Conservation (phyloP, 1,140 invertebrate genomes). For the Gryllus bimaculatus region DNA sequence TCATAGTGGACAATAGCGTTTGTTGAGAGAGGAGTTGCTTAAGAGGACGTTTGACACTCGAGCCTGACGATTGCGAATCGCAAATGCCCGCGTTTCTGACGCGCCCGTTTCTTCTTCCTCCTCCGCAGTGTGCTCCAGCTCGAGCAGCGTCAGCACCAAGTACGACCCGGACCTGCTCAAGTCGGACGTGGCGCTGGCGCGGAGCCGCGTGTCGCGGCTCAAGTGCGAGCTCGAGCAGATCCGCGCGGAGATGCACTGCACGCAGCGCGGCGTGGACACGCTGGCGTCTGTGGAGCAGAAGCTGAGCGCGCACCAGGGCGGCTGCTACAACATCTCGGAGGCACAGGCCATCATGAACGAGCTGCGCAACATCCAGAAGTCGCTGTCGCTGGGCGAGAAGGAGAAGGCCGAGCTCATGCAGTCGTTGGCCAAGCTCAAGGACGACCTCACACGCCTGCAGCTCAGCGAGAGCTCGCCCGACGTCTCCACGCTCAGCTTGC, state of each 20-base stretch:
- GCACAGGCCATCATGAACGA: conserved; percentile 90
- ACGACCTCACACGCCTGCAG: conserved; percentile 80
- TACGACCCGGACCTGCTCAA: conserved; percentile 91
- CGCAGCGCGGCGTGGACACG: conserved; percentile 85
- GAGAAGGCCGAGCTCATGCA: conserved; percentile 91
- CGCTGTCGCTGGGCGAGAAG: conserved; percentile 78
- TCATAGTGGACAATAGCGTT: too few relatives aligned
- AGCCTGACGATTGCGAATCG: background rate
- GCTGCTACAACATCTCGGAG: conserved; percentile 84
- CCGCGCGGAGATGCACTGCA: conserved; percentile 80
- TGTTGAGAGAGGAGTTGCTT: too few relatives aligned
- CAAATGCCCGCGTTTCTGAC: background rate
- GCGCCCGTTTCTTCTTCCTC: background rate
- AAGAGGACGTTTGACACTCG: too few relatives aligned
- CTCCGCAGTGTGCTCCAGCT: conserved; percentile 75
- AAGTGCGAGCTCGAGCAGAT: conserved; percentile 87
- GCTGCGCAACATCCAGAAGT: conserved; percentile 85
- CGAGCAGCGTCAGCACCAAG: conserved; percentile 78
- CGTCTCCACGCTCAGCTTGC: conserved; percentile 67
- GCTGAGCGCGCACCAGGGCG: conserved; percentile 66
- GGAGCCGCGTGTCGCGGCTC: conserved; percentile 76
- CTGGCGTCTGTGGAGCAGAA: conserved; percentile 86
- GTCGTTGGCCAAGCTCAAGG: conserved; percentile 83
- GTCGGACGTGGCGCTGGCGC: conserved; percentile 81
- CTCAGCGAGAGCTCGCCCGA: conserved; percentile 72